phyloP scores from a whole-genome alignment of 2,888 invertebrate species.

The Scelioninae gen. 2 region DNA sequence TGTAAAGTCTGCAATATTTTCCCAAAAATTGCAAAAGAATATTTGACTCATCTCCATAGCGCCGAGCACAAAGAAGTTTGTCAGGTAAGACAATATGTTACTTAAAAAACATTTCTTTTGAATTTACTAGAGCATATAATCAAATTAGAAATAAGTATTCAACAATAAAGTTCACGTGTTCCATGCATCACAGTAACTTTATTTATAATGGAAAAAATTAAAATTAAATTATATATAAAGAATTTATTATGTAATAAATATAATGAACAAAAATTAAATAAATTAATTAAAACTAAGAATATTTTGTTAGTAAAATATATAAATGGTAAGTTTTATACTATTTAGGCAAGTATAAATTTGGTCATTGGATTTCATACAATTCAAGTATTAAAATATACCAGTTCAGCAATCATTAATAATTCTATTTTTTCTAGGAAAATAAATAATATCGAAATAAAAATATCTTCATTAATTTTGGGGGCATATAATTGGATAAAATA shows the following conservation, averaged over 20 bases:
- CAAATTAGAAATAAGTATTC: no score
- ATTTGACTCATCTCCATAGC: constrained; percentile 88
- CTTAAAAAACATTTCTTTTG: no score
- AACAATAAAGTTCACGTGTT: no score
- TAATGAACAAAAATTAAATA: constrained; percentile 1
- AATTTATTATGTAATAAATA: background rate
- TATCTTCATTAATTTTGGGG: constrained; percentile 30
- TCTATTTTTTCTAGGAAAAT: constrained; percentile 44
- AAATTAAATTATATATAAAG: background rate
- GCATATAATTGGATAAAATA: constrained; percentile 40
- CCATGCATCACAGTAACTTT: no score
- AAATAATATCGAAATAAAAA: constrained; percentile 23
- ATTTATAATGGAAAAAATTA: no score
- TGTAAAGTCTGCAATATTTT: constrained; percentile 91
- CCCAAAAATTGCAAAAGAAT: constrained; percentile 90
- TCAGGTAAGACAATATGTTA: constrained; percentile 72
- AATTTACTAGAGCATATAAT: no score
- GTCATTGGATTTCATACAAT: background rate
- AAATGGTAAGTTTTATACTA: background rate
- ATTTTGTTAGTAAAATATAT: background rate
- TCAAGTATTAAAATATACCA: background rate
- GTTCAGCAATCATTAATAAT: constrained; percentile 21
- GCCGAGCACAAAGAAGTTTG: constrained; percentile 82
- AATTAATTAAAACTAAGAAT: background rate
- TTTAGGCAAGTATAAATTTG: background rate